Evolutionary conservation across 2,113 vertebrate species (phyloP).

Genomic region (Sceloporus tristichus): DNA sequence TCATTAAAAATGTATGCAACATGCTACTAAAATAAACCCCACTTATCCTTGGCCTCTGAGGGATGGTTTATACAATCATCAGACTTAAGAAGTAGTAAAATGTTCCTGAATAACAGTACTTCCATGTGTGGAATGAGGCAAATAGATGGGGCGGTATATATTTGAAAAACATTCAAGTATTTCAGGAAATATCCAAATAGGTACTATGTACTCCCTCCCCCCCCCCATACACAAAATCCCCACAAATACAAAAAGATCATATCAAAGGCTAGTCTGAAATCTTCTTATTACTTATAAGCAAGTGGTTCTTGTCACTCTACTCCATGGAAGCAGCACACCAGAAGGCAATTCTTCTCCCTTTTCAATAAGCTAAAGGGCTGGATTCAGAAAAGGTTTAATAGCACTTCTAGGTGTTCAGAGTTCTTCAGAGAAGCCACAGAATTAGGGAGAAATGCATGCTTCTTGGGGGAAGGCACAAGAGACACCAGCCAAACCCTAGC

Average conservation of each 20-base stretch:
- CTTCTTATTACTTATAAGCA: not conserved
- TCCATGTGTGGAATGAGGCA: not conserved
- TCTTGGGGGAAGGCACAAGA: not conserved
- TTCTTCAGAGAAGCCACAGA: not conserved
- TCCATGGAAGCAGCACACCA: not conserved
- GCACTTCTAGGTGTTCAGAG: not conserved
- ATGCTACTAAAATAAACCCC: constrained; percentile 15
- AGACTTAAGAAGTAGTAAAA: not conserved
- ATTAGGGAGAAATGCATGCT: not conserved
- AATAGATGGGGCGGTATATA: not conserved
- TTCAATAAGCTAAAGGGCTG: not conserved
- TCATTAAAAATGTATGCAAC: constrained; percentile 15
- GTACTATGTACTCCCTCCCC: not conserved
- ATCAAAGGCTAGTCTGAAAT: not conserved
- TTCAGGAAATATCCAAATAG: not conserved
- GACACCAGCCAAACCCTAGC: not conserved
- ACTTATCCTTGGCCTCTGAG: not conserved
- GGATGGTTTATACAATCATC: not conserved
- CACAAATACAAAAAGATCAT: not conserved
- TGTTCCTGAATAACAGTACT: not conserved
- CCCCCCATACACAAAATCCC: not conserved
- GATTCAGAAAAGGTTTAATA: not conserved
- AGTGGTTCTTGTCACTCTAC: not conserved
- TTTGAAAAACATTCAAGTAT: not conserved
- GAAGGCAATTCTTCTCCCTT: not conserved